Evolutionary conservation across 2,888 invertebrate species (phyloP).

Genomic region (Cantharis rufa): DNA sequence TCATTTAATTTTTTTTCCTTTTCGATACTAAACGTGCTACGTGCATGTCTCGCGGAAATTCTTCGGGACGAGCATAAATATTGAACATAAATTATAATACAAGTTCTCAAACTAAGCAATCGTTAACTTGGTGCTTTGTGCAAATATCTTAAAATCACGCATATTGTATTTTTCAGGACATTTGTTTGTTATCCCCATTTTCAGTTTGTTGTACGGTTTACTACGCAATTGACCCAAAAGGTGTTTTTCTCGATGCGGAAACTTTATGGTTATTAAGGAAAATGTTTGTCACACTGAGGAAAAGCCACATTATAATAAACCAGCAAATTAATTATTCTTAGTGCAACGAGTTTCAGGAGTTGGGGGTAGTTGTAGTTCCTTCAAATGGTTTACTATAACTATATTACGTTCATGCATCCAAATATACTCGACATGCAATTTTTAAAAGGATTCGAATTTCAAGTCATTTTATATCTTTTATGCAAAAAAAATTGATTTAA

Average conservation of each 20-base stretch:
- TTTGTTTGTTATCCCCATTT: conserved; percentile 10
- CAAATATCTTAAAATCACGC: conserved; percentile 25
- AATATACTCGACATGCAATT: neutral
- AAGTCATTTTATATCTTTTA: too few relatives aligned
- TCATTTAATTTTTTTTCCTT: conserved; percentile 9
- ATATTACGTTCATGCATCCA: neutral
- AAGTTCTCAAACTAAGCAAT: conserved; percentile 29
- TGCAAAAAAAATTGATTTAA: too few relatives aligned
- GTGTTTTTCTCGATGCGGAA: conserved; percentile 2
- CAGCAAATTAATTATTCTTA: neutral
- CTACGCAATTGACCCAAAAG: conserved; percentile 8
- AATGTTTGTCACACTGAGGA: neutral
- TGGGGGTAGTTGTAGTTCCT: neutral
- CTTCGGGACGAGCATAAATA: conserved; percentile 11
- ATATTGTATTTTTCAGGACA: conserved; percentile 16
- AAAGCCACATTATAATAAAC: neutral
- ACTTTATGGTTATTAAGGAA: neutral
- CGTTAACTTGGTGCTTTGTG: conserved; percentile 15
- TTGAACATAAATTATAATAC: conserved; percentile 29
- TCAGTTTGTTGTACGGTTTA: neutral
- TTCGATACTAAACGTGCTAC: neutral
- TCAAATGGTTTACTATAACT: neutral
- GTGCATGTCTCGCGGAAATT: conserved; percentile 13
- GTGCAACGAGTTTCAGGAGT: neutral
- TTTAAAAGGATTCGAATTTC: too few relatives aligned